Conservation (phyloP, 1,140 invertebrate species). For the Eriocheir sinensis region DNA sequence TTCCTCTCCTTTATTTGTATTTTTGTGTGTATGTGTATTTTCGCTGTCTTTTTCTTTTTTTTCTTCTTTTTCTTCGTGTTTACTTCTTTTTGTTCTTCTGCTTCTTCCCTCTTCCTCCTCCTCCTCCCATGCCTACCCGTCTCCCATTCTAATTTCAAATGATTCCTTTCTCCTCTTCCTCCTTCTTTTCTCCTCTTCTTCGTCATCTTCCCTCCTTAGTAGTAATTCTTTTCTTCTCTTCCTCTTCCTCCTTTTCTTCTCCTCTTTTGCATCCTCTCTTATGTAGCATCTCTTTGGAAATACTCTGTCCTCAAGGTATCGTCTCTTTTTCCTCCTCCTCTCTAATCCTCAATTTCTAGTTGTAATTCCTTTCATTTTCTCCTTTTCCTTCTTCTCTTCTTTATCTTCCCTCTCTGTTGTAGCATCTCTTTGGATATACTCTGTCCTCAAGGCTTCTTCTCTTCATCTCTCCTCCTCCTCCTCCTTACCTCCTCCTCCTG, state of each 20-base stretch:
- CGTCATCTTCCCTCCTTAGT: neutral
- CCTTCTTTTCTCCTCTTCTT: neutral
- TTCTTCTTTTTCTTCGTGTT: too few species aligned
- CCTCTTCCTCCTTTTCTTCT: neutral
- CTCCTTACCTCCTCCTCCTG: neutral
- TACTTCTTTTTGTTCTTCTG: too few species aligned
- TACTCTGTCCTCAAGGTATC: neutral
- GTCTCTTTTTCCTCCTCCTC: neutral
- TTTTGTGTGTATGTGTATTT: too few species aligned
- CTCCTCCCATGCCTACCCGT: too few species aligned
- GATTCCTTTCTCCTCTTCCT: too few species aligned
- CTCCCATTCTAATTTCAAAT: too few species aligned
- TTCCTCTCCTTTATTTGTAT: too few species aligned
- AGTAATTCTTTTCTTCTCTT: neutral
- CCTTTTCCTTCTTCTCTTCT: neutral
- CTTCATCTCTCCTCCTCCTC: neutral
- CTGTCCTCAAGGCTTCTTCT: too few species aligned
- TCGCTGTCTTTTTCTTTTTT: too few species aligned
- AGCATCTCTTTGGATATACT: too few species aligned
- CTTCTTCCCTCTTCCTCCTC: too few species aligned
- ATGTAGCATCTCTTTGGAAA: neutral
- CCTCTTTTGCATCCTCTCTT: constrained; percentile 9
- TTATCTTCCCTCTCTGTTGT: constrained; percentile 35
- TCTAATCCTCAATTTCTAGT: neutral
- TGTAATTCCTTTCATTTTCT: neutral